phyloP scores from a whole-genome alignment of 2,797 vertebrate genomes.

The Oryzias sinensis region DNA sequence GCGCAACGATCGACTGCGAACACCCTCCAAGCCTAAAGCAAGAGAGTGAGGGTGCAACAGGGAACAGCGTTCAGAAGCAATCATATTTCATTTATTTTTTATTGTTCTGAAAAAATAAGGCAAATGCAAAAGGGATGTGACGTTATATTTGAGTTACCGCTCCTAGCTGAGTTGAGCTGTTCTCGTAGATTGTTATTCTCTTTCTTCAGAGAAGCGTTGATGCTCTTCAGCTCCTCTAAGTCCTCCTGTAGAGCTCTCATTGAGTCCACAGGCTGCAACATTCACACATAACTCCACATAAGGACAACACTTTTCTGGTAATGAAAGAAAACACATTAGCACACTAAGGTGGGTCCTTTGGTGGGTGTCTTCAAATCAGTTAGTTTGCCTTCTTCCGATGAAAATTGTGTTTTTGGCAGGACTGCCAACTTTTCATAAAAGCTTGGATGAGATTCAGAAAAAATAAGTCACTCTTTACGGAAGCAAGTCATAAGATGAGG shows the following conservation, averaged over 20 bases:
- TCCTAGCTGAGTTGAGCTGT: constrained; percentile 65
- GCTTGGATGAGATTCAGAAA: too few species aligned
- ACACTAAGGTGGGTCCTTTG: too few species aligned
- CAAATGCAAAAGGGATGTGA: not conserved
- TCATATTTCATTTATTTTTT: not conserved
- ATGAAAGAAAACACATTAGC: too few species aligned
- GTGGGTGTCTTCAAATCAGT: too few species aligned
- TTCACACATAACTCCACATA: constrained; percentile 20
- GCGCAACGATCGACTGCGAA: constrained; percentile 46
- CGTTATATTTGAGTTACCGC: constrained; percentile 56
- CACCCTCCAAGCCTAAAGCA: constrained; percentile 54
- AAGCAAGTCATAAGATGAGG: too few species aligned
- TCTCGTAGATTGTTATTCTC: constrained; percentile 82
- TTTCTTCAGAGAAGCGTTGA: constrained; percentile 78
- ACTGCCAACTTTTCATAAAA: too few species aligned
- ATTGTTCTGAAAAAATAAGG: too few species aligned
- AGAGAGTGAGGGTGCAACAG: not conserved
- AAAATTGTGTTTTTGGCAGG: too few species aligned
- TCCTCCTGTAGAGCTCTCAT: constrained; percentile 76
- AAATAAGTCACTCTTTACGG: too few species aligned
- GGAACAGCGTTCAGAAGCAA: not conserved
- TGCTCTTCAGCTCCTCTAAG: constrained; percentile 77
- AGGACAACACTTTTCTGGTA: not conserved
- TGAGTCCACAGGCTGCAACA: constrained; percentile 47
- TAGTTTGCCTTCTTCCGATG: too few species aligned